Evolutionary conservation across 2,113 vertebrate genomes (phyloP).

Genomic region (Girardinichthys multiradiatus): DNA sequence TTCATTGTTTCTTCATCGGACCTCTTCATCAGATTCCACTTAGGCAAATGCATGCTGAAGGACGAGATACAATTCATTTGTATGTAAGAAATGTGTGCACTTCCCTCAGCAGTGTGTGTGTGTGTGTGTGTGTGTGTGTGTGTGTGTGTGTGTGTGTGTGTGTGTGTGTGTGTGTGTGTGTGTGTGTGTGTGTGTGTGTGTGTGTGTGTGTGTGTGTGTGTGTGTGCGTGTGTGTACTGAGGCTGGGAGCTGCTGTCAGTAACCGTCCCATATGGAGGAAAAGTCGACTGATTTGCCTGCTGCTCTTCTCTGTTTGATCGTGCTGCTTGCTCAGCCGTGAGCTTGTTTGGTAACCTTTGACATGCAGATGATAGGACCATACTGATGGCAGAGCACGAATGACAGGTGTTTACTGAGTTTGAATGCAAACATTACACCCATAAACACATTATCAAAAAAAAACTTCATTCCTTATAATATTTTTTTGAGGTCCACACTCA

Average conservation of each 20-base stretch:
- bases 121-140: conserved; percentile 25
- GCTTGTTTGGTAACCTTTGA: conserved; percentile 65
- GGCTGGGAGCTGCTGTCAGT: conserved; percentile 62
- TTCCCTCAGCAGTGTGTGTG: neutral
- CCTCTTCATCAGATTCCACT: conserved; percentile 61
- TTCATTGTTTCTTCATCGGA: conserved; percentile 45
- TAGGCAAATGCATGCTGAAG: conserved; percentile 42
- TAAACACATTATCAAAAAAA: neutral
- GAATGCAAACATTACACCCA: conserved; percentile 35
- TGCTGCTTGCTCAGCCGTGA: conserved; percentile 54
- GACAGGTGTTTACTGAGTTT: conserved; percentile 48
- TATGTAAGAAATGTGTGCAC: neutral
- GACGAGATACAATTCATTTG: conserved; percentile 8
- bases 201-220: conserved; percentile 7
- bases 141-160: conserved; percentile 17
- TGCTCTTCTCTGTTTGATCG: conserved; percentile 61
- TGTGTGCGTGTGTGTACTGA: conserved; percentile 29
- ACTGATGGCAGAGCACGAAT: conserved; percentile 37
- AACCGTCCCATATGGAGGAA: conserved; percentile 41
- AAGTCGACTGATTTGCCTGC: conserved; percentile 64
- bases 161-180: neutral
- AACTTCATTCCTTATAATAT: conserved; percentile 15
- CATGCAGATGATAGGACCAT: conserved; percentile 55
- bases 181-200: neutral
- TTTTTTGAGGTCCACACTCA: conserved; percentile 8